Conservation (phyloP, 2,888 invertebrate genomes). For the Anorthoa munda region DNA sequence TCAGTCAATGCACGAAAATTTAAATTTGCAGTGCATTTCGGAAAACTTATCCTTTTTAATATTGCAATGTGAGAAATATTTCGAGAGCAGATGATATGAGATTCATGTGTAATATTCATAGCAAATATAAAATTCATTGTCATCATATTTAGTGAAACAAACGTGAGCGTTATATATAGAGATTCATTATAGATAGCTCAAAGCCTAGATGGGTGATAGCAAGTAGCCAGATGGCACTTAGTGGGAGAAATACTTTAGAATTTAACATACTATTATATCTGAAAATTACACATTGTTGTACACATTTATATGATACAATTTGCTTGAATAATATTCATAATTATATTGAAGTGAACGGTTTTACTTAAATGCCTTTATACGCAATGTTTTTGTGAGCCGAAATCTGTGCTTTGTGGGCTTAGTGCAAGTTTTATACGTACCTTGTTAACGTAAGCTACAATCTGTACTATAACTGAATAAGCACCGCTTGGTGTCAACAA, state of each 20-base stretch:
- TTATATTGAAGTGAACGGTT: neutral
- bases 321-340: conserved; percentile 2
- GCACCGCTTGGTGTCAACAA: too few relatives aligned
- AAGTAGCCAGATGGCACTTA: conserved; percentile 78
- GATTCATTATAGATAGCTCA: conserved; percentile 48
- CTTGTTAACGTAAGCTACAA: too few relatives aligned
- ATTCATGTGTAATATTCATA: conserved; percentile 31
- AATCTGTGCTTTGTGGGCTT: neutral
- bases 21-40: neutral
- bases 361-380: neutral
- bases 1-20: neutral
- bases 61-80: neutral
- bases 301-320: conserved; percentile 7
- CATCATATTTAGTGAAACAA: conserved; percentile 1
- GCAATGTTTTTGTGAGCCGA: neutral
- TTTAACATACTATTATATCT: conserved; percentile 8
- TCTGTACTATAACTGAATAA: too few relatives aligned
- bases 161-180: conserved; percentile 29
- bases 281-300: neutral
- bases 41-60: neutral
- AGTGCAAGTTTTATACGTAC: too few relatives aligned
- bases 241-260: conserved; percentile 73
- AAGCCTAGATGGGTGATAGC: conserved; percentile 38
- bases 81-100: conserved; percentile 30
- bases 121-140: conserved; percentile 1